A percentile compares a stretch with the other conserved stretches of the same genome.
Conservation (phyloP, 2,888 invertebrate genomes). For the Autographa gamma region DNA sequence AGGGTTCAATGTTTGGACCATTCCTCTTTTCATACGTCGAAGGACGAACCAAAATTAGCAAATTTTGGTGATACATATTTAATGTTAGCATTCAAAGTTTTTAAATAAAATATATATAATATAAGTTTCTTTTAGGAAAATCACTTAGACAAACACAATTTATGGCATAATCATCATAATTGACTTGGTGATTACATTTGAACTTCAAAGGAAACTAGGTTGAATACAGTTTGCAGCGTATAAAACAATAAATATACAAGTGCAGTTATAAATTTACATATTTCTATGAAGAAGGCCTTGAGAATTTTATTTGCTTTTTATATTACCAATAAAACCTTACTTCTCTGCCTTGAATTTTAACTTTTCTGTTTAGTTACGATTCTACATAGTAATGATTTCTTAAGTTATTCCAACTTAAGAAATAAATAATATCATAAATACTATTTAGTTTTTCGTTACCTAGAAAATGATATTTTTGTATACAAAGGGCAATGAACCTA, state of each 20-base stretch:
- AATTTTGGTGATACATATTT: too few species aligned
- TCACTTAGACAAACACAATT: background rate
- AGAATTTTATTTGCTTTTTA: conserved; percentile 2
- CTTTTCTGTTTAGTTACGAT: background rate
- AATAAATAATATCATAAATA: too few species aligned
- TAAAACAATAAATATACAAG: background rate
- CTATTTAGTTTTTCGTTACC: too few species aligned
- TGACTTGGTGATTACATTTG: conserved; percentile 8
- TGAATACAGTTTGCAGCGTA: conserved; percentile 8
- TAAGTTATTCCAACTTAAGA: background rate
- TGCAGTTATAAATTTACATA: background rate
- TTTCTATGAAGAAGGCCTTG: background rate
- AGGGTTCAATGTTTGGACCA: background rate
- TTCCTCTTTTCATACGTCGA: background rate
- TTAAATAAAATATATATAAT: too few species aligned
- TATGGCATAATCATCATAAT: conserved; percentile 13
- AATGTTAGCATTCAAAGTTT: too few species aligned
- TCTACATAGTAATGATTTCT: background rate
- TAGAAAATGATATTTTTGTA: background rate
- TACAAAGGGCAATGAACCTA: background rate
- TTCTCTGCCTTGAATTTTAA: background rate
- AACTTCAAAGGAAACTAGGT: conserved; percentile 17
- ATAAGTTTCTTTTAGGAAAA: background rate
- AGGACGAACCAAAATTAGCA: background rate
- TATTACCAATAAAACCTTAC: conserved; percentile 4